Conservation (phyloP, 2,888 invertebrate genomes). For the Muschampia plurimacula region DNA sequence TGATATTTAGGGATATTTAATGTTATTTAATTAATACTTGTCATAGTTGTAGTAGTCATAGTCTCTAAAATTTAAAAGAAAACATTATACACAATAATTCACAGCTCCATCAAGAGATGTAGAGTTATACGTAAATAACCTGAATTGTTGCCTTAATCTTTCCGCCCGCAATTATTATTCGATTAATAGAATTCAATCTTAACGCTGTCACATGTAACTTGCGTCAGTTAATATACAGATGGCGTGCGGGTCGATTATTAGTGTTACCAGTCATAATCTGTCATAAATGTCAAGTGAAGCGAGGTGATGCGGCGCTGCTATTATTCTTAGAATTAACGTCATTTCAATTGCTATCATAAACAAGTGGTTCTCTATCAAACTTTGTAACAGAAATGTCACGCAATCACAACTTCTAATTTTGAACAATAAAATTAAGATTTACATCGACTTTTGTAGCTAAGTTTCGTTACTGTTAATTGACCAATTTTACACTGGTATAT, state of each 20-base stretch:
- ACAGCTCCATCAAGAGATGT: not conserved
- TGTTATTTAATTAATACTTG: not conserved
- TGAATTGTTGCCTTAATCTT: conserved; percentile 50
- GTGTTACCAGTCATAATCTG: conserved; percentile 75
- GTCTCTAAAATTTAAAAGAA: not conserved
- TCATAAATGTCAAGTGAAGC: conserved; percentile 78
- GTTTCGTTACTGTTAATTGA: not conserved
- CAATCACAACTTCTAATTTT: conserved; percentile 63
- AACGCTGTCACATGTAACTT: conserved; percentile 65
- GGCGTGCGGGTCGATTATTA: conserved; percentile 77
- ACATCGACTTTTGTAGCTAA: conserved; percentile 51
- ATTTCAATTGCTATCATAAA: conserved; percentile 69
- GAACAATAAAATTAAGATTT: conserved; percentile 53
- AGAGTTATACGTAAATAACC: not conserved
- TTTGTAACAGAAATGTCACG: conserved; percentile 72
- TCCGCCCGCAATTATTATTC: conserved; percentile 66
- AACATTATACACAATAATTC: not conserved
- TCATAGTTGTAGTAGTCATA: not conserved
- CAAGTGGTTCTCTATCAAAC: conserved; percentile 68
- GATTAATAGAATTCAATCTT: conserved; percentile 74
- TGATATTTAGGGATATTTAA: not conserved
- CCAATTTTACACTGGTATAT: not conserved
- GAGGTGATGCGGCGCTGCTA: conserved; percentile 65
- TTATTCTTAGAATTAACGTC: conserved; percentile 73
- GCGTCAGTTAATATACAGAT: conserved; percentile 78